Evolutionary conservation across 30 jellyfish, hydroid and myxozoan species (phyloP).

Genomic region (Clytia hemisphaerica): DNA sequence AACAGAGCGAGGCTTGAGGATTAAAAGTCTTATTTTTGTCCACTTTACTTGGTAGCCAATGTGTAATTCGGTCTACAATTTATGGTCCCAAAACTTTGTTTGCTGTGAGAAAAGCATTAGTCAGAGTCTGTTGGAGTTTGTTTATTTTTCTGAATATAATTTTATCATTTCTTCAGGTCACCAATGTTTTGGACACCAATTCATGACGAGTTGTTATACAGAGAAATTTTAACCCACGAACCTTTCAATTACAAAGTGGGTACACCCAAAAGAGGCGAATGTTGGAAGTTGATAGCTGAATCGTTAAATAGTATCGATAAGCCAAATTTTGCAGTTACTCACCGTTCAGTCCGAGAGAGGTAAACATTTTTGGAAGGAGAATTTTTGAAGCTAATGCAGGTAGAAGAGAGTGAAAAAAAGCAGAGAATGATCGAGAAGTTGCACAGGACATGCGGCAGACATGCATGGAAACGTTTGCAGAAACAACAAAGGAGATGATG

Average conservation of each 20-base stretch:
- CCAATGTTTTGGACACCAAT: constrained; percentile 13
- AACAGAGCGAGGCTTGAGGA: too few species aligned
- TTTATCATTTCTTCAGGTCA: too few species aligned
- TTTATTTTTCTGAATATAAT: too few species aligned
- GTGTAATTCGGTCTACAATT: too few species aligned
- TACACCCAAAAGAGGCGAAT: constrained; percentile 27
- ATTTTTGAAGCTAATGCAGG: neutral
- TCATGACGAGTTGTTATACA: constrained; percentile 6
- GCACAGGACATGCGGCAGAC: neutral
- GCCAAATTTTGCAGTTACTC: constrained; percentile 6
- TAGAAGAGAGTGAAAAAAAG: constrained; percentile 7
- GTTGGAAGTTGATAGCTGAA: constrained; percentile 38
- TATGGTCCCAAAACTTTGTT: too few species aligned
- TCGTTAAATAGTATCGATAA: neutral
- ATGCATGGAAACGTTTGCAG: constrained; percentile 1
- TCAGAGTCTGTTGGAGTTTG: too few species aligned
- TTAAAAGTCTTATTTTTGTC: too few species aligned
- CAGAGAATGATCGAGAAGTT: neutral
- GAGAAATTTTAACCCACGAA: constrained; percentile 13
- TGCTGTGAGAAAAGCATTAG: too few species aligned
- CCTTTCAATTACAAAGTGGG: constrained; percentile 8
- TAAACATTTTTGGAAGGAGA: constrained; percentile 6
- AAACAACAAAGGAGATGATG: too few species aligned
- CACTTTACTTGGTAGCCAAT: too few species aligned
- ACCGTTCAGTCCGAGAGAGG: constrained; percentile 34